phyloP scores from a whole-genome alignment of 53 echinoderm and acorn worm genomes.

The Zoroaster sp. region DNA sequence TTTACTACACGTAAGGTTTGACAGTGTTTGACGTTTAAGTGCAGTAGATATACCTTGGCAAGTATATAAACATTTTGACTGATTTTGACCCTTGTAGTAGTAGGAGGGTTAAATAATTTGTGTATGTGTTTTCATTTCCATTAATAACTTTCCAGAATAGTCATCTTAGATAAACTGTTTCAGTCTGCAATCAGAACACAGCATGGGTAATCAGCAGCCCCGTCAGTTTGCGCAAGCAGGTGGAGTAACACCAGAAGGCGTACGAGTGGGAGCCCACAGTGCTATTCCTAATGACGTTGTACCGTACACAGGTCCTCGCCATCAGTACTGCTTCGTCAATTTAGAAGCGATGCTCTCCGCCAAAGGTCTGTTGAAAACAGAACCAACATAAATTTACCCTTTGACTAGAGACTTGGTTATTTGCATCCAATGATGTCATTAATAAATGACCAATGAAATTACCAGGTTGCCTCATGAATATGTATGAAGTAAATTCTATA shows the following conservation, averaged over 20 bases:
- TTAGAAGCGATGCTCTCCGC: slow-evolving; percentile 38
- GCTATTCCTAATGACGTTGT: slow-evolving; percentile 60
- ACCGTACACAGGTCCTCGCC: slow-evolving; percentile 56
- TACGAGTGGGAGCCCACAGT: slow-evolving; percentile 40
- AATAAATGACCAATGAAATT: too few relatives aligned
- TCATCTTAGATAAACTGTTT: background rate
- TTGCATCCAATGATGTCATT: too few relatives aligned
- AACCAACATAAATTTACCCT: background rate
- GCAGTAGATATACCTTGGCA: too few relatives aligned
- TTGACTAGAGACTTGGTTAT: background rate
- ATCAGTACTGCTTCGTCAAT: slow-evolving; percentile 62
- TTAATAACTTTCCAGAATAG: too few relatives aligned
- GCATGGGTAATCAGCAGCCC: background rate
- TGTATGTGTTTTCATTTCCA: too few relatives aligned
- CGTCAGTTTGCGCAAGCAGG: background rate
- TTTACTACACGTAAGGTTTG: too few relatives aligned
- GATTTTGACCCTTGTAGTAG: too few relatives aligned
- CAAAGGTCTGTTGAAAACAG: slow-evolving; percentile 25
- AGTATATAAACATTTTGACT: too few relatives aligned
- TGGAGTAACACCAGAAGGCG: background rate
- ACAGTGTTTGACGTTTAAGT: too few relatives aligned
- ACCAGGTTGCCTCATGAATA: too few relatives aligned
- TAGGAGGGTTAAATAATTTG: too few relatives aligned
- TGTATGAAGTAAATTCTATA: too few relatives aligned
- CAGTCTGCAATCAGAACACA: background rate